These are phyloP conservation scores for Cephus sareptanus DNA, from an alignment of 2,888 invertebrate species.

Conservation along the genomic window DNA sequence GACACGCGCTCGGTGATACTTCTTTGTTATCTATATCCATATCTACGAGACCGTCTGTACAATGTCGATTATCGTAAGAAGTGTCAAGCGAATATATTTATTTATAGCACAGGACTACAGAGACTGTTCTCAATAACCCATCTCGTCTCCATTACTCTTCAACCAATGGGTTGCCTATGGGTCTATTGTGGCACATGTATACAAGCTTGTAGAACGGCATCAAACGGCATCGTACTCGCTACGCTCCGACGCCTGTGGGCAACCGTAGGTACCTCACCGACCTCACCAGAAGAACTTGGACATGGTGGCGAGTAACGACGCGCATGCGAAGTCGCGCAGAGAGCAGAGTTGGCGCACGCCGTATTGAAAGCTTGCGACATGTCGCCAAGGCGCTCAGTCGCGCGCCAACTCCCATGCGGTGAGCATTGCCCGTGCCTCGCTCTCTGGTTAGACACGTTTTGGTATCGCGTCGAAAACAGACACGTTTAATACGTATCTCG, in stretches of 20 bases:
- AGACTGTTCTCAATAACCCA: neutral
- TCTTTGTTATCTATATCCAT: neutral
- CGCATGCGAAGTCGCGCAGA: conserved; percentile 47
- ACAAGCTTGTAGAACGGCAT: neutral
- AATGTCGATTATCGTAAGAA: neutral
- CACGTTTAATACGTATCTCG: neutral
- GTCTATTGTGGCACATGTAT: neutral
- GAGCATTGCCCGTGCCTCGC: neutral
- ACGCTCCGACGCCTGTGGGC: neutral
- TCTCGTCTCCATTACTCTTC: neutral
- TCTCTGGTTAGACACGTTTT: neutral
- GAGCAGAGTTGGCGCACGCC: conserved; percentile 50
- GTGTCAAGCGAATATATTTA: neutral
- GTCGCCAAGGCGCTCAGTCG: conserved; percentile 59
- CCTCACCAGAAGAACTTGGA: neutral
- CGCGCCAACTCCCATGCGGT: conserved; percentile 59
- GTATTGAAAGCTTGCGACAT: conserved; percentile 66
- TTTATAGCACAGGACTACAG: neutral
- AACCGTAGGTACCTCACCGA: neutral
- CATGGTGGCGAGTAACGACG: conserved; percentile 18
- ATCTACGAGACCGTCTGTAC: neutral
- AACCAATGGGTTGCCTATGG: neutral
- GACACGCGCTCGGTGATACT: neutral
- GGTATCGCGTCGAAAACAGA: conserved; percentile 1
- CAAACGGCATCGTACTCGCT: neutral